A percentile compares a stretch with the other conserved stretches of the same genome.
phyloP scores from a whole-genome alignment of 2,888 invertebrate species.

The Drosophila tripunctata region DNA sequence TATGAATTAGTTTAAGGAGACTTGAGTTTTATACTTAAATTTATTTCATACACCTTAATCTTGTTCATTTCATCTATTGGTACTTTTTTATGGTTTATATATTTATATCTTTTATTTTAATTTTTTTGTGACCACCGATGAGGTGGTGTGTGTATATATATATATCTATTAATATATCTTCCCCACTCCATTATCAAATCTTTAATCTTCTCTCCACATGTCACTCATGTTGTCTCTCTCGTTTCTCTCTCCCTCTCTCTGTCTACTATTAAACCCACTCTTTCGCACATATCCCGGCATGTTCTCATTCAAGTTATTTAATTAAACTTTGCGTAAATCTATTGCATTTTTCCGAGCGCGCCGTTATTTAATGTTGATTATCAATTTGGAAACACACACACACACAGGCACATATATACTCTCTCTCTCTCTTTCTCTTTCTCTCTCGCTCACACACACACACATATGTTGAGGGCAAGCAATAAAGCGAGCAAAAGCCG shows the following conservation, averaged over 20 bases:
- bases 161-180: too few species aligned
- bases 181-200: neutral
- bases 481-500: slow-evolving; percentile 43
- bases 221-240: neutral
- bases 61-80: too few species aligned
- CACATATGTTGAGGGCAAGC: slow-evolving; percentile 12
- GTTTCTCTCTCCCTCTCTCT: neutral
- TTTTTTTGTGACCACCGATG: too few species aligned
- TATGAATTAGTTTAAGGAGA: too few species aligned
- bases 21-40: too few species aligned
- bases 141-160: too few species aligned
- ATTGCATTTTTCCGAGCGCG: slow-evolving; percentile 20
- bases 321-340: slow-evolving; percentile 43
- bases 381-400: slow-evolving; percentile 33
- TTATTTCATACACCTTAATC: too few species aligned
- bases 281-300: neutral
- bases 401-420: slow-evolving; percentile 9
- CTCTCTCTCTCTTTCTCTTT: slow-evolving; percentile 9
- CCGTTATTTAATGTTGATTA: slow-evolving; percentile 53
- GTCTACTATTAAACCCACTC: neutral
- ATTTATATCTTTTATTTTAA: too few species aligned
- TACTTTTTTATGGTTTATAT: too few species aligned
- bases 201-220: neutral
- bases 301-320: slow-evolving; percentile 28
- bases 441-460: neutral